Percentiles rank a stretch among this genome's conserved stretches.
Evolutionary conservation across 2,113 vertebrate species (phyloP).

Genomic region (Dromaius novaehollandiae): DNA sequence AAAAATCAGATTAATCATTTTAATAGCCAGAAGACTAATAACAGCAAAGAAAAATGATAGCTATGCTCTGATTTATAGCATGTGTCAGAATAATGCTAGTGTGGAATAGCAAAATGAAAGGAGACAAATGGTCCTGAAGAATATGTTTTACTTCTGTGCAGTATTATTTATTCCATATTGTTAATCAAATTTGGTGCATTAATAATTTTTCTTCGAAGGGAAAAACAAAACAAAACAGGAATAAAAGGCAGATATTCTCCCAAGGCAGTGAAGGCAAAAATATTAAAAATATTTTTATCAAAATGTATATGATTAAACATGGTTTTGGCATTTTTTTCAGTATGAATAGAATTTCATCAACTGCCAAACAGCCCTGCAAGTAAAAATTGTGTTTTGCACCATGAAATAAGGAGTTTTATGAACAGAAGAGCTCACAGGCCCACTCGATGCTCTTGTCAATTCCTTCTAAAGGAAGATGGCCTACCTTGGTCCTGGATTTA

Average conservation of each 20-base stretch:
- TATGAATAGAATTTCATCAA: not conserved
- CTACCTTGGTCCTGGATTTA: not conserved
- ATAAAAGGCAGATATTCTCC: not conserved
- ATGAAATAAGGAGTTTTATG: not conserved
- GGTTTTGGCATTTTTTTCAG: not conserved
- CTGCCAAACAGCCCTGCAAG: not conserved
- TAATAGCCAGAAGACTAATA: not conserved
- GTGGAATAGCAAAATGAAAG: conserved; percentile 17
- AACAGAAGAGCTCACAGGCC: not conserved
- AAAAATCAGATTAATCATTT: conserved; percentile 45
- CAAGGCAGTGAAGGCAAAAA: not conserved
- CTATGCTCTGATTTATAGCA: not conserved
- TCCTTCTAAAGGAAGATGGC: not conserved
- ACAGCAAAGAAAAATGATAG: conserved; percentile 7
- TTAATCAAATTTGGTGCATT: not conserved
- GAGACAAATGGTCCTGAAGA: not conserved
- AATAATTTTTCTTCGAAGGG: not conserved
- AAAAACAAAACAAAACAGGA: not conserved
- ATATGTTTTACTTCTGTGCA: not conserved
- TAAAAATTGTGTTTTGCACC: not conserved
- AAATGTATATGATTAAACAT: not conserved
- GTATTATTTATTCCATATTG: not conserved
- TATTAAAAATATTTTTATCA: not conserved
- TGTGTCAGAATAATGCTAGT: not conserved
- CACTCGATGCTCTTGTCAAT: not conserved